A percentile compares a stretch with the other conserved stretches of the same genome.
Conservation (phyloP, 2,797 vertebrate species). For the Morelia viridis region DNA sequence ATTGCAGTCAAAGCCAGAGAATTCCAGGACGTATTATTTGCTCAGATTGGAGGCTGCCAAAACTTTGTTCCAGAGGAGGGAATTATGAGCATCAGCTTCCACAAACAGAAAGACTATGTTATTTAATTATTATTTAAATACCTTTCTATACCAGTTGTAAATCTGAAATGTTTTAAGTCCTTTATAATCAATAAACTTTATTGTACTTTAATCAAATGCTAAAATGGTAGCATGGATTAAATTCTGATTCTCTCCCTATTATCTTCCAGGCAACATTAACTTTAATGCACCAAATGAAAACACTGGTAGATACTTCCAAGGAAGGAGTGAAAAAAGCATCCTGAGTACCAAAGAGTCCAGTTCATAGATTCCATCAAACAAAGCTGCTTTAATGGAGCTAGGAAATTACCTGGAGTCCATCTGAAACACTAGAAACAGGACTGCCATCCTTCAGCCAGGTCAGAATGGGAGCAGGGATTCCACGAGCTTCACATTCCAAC, state of each 20-base stretch:
- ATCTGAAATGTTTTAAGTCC: not conserved
- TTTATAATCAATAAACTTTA: not conserved
- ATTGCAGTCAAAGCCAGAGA: not conserved
- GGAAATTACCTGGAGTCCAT: constrained; percentile 86
- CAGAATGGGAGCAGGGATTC: constrained; percentile 90
- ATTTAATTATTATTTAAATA: not conserved
- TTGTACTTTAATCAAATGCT: not conserved
- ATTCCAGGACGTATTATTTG: not conserved
- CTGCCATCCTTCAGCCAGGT: constrained; percentile 97
- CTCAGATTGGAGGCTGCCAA: not conserved
- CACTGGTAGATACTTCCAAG: not conserved
- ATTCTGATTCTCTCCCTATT: not conserved
- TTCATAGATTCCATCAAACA: not conserved
- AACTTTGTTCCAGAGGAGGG: not conserved
- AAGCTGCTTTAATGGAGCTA: not conserved
- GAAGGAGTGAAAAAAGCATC: not conserved
- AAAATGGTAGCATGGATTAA: not conserved
- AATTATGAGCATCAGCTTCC: not conserved
- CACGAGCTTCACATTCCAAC: constrained; percentile 90
- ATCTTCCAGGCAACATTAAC: not conserved
- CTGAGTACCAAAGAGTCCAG: not conserved
- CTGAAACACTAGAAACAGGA: constrained; percentile 85
- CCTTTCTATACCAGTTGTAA: not conserved
- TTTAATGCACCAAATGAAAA: not conserved
- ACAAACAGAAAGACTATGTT: not conserved